These are phyloP conservation scores for Epinotia brunnichana DNA, from an alignment of 2,888 invertebrate genomes.

Conservation along the genomic window DNA sequence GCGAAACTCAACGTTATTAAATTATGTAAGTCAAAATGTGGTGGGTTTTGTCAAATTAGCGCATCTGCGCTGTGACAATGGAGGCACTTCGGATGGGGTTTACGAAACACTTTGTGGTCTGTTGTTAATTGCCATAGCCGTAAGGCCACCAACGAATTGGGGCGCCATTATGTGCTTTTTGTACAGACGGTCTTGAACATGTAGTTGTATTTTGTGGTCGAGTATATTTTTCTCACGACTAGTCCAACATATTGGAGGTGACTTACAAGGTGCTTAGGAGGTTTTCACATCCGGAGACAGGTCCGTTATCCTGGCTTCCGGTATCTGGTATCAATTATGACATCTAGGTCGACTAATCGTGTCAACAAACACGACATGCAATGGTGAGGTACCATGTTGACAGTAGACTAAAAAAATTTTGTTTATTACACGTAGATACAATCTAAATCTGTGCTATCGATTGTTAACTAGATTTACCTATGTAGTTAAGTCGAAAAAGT, in stretches of 20 bases:
- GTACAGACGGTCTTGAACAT: constrained; percentile 15
- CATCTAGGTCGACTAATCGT: constrained; percentile 35
- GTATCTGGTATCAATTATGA: constrained; percentile 26
- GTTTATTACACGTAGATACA: background rate
- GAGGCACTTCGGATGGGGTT: constrained; percentile 33
- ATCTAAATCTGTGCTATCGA: background rate
- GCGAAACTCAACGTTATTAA: constrained; percentile 70
- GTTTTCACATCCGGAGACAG: constrained; percentile 32
- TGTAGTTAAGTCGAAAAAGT: background rate
- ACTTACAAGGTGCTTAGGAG: background rate
- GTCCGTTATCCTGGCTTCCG: constrained; percentile 40
- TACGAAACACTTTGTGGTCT: constrained; percentile 38
- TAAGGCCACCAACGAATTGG: constrained; percentile 13
- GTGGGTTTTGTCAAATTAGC: constrained; percentile 43
- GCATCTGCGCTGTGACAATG: constrained; percentile 40
- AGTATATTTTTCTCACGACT: constrained; percentile 1
- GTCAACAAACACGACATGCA: constrained; percentile 8
- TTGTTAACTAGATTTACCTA: background rate
- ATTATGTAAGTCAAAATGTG: constrained; percentile 54
- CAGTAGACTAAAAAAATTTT: background rate
- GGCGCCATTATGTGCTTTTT: constrained; percentile 19
- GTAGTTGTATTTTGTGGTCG: constrained; percentile 8
- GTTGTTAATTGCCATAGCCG: constrained; percentile 28
- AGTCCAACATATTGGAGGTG: background rate
- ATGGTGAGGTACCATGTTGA: background rate